phyloP scores from a whole-genome alignment of 2,888 invertebrate genomes.

The Dasypolia templi region DNA sequence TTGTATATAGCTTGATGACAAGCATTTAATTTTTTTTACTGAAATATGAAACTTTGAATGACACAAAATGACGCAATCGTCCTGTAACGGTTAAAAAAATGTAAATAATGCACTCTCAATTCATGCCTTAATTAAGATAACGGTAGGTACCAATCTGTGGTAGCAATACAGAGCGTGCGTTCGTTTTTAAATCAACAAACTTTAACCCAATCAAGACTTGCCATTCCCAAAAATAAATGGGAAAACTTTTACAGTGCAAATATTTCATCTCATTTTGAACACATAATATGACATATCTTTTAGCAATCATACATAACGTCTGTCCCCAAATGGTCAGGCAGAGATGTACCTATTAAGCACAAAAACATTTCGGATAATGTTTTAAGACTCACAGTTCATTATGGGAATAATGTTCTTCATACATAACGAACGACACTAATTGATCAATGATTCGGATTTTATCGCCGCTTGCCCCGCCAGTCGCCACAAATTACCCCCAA shows the following conservation, averaged over 20 bases:
- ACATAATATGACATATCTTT: background rate
- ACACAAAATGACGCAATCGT: background rate
- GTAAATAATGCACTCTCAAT: background rate
- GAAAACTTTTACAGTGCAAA: background rate
- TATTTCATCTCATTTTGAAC: background rate
- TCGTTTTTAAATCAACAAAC: conserved; percentile 12
- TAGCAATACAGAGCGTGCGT: background rate
- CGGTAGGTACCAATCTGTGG: background rate
- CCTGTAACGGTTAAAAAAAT: background rate
- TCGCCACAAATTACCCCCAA: conserved; percentile 23
- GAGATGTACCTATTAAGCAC: background rate
- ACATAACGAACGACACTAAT: conserved; percentile 53
- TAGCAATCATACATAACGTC: background rate
- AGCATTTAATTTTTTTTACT: background rate
- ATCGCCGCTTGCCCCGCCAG: conserved; percentile 1
- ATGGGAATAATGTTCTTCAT: too few species aligned
- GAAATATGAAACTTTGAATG: background rate
- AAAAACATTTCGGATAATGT: background rate
- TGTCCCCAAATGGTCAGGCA: background rate
- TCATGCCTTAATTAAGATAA: conserved; percentile 22
- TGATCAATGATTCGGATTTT: conserved; percentile 40
- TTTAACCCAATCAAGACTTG: conserved; percentile 5
- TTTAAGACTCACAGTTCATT: background rate
- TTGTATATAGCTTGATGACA: background rate
- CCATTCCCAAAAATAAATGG: conserved; percentile 3